Evolutionary conservation across 2,797 vertebrate species (phyloP).

Genomic region (Lutra lutra): DNA sequence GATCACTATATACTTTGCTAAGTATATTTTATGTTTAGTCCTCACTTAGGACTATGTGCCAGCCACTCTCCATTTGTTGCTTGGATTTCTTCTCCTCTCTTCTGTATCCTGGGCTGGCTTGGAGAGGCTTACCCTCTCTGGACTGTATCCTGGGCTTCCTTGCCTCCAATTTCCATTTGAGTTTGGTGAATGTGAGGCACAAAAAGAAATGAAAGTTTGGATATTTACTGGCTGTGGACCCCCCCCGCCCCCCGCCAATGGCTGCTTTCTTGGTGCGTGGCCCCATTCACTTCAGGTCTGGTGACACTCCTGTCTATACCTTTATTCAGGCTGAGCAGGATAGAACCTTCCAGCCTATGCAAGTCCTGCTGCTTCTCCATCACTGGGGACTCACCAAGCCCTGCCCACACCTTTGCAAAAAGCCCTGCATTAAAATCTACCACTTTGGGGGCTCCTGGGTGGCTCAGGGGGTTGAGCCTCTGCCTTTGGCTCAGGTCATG

Average conservation of each 20-base stretch:
- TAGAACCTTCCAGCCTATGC: neutral
- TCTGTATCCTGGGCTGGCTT: neutral
- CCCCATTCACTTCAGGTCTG: neutral
- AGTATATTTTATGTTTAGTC: neutral
- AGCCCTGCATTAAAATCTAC: slow-evolving; percentile 2
- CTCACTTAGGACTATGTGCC: neutral
- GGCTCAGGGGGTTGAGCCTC: too few relatives aligned
- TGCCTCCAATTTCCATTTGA: neutral
- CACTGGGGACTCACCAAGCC: neutral
- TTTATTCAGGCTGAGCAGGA: neutral
- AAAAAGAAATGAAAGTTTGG: neutral
- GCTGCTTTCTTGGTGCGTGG: neutral
- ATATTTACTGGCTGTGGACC: neutral
- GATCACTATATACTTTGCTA: neutral
- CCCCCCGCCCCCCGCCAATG: rapidly evolving
- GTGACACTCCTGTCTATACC: too few relatives aligned
- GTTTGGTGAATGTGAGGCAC: neutral
- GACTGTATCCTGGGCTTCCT: neutral
- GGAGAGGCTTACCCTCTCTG: neutral
- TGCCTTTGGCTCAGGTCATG: too few relatives aligned
- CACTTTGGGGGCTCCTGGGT: too few relatives aligned
- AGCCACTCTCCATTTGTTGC: neutral
- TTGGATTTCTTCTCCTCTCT: neutral
- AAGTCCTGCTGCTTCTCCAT: neutral
- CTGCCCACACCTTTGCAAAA: neutral